These are phyloP conservation scores for Okapia johnstoni DNA, from an alignment of 2,113 vertebrate genomes.

Conservation along the genomic window DNA sequence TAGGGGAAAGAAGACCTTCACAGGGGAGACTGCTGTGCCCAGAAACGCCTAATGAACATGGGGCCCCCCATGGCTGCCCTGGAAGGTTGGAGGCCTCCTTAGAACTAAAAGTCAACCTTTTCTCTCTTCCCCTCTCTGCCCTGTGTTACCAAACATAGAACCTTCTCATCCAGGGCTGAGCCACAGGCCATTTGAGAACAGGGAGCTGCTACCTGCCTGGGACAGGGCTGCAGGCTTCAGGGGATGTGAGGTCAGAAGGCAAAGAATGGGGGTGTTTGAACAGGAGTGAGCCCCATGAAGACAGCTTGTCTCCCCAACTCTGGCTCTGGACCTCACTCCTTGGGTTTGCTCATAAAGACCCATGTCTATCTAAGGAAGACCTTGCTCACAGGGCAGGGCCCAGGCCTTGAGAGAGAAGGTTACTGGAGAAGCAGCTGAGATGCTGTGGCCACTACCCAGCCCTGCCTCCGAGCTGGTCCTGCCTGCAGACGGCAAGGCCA, in stretches of 20 bases:
- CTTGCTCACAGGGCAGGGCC: not conserved
- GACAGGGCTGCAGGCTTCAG: not conserved
- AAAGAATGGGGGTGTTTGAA: not conserved
- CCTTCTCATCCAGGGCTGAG: not conserved
- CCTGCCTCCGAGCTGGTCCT: not conserved
- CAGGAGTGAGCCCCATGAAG: not conserved
- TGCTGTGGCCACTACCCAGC: rapidly evolving
- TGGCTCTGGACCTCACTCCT: not conserved
- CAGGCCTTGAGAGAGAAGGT: not conserved
- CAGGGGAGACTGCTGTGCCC: not conserved
- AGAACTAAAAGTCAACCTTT: not conserved
- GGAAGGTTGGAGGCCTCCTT: not conserved
- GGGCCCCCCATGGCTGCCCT: not conserved
- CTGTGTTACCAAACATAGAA: rapidly evolving
- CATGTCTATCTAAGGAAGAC: too few relatives aligned
- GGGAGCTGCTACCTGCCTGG: not conserved
- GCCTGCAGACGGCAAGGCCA: not conserved
- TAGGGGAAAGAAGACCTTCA: not conserved
- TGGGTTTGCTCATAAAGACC: not conserved
- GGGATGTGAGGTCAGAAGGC: not conserved
- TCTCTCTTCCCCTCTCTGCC: not conserved
- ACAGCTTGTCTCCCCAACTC: not conserved
- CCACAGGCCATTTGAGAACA: not conserved
- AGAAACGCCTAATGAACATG: not conserved
- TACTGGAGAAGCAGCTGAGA: not conserved